Evolutionary conservation across 2,888 invertebrate species (phyloP).

Genomic region (Eilema depressum): DNA sequence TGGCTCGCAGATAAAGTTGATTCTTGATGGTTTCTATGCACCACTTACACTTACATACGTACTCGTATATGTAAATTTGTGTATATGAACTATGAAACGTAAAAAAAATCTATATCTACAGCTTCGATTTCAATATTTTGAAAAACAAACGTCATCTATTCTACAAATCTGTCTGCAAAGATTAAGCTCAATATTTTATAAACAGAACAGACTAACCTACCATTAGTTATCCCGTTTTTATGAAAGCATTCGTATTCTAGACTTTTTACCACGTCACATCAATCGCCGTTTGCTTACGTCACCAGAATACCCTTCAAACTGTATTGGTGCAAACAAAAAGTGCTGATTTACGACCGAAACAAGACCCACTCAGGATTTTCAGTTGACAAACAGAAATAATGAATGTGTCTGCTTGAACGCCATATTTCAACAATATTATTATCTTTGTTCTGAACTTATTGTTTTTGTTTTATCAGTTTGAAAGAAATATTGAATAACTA

Average conservation of each 20-base stretch:
- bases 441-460: background rate
- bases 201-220: no score
- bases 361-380: background rate
- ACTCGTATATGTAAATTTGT: no score
- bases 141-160: background rate
- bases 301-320: background rate
- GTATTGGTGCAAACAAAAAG: background rate
- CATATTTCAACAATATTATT: slow-evolving; percentile 11
- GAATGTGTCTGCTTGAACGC: background rate
- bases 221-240: background rate
- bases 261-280: background rate
- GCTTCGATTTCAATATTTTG: background rate
- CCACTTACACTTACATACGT: no score
- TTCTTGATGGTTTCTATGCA: no score
- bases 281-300: background rate
- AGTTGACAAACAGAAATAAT: slow-evolving; percentile 3
- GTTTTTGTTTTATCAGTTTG: background rate
- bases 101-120: no score
- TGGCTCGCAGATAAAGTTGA: no score
- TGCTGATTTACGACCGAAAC: background rate
- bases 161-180: background rate
- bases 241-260: background rate
- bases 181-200: background rate
- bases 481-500: background rate
- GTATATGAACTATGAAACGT: no score